Evolutionary conservation across 2,888 invertebrate species (phyloP).

Genomic region (Cyclophora albipunctata): DNA sequence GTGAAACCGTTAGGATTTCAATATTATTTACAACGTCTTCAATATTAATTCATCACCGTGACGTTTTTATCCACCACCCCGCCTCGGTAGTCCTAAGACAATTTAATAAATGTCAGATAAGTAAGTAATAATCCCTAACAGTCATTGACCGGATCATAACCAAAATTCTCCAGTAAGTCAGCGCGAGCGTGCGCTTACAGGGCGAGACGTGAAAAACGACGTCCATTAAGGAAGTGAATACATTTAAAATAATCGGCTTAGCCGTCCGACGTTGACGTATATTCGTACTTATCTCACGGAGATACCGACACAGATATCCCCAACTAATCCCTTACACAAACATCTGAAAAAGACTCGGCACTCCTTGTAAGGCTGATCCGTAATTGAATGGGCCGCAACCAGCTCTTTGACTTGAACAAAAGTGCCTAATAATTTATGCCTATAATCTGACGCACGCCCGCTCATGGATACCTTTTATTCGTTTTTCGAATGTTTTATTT

Average conservation of each 20-base stretch:
- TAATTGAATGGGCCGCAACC: constrained; percentile 68
- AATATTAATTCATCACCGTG: constrained; percentile 29
- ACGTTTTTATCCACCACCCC: constrained; percentile 30
- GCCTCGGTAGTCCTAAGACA: constrained; percentile 36
- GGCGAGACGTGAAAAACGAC: constrained; percentile 68
- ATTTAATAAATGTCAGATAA: constrained; percentile 61
- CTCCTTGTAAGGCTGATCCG: constrained; percentile 64
- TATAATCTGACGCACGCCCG: constrained; percentile 68
- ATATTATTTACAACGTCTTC: too few relatives aligned
- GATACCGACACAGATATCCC: constrained; percentile 74
- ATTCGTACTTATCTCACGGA: constrained; percentile 74
- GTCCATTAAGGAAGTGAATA: constrained; percentile 76
- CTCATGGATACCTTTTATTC: constrained; percentile 47
- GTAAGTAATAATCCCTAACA: constrained; percentile 55
- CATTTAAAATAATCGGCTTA: constrained; percentile 77
- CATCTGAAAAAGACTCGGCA: constrained; percentile 71
- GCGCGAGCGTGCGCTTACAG: constrained; percentile 48
- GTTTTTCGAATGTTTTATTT: constrained; percentile 57
- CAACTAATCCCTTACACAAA: constrained; percentile 72
- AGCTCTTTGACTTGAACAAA: constrained; percentile 69
- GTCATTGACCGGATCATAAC: constrained; percentile 73
- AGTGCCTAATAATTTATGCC: constrained; percentile 73
- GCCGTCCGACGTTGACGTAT: constrained; percentile 75
- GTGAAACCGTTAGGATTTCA: too few relatives aligned
- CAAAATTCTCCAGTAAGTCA: constrained; percentile 71